phyloP scores from a whole-genome alignment of 2,888 invertebrate genomes.

The Pseudanteris insignis region DNA sequence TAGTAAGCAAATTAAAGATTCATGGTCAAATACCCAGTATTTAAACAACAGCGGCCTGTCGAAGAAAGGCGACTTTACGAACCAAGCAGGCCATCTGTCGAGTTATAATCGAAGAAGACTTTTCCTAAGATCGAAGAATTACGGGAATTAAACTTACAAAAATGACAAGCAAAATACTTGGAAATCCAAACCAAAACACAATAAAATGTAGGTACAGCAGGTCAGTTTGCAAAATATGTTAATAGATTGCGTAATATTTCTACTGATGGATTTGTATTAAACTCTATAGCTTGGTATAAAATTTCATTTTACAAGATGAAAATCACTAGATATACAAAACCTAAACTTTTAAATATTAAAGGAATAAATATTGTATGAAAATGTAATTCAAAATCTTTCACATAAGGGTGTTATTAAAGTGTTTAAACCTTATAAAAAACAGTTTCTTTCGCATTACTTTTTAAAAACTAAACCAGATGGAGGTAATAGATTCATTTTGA shows the following conservation, averaged over 20 bases:
- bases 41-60: conserved; percentile 21
- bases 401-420: too few relatives aligned
- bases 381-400: too few relatives aligned
- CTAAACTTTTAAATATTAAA: too few relatives aligned
- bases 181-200: neutral
- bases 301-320: too few relatives aligned
- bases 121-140: conserved; percentile 5
- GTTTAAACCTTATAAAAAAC: neutral
- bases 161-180: neutral
- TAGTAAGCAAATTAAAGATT: conserved; percentile 10
- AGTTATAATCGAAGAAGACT: conserved; percentile 2
- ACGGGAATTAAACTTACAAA: neutral
- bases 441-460: conserved; percentile 7
- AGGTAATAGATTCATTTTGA: conserved; percentile 4
- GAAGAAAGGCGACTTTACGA: conserved; percentile 18
- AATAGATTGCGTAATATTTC: too few relatives aligned
- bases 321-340: too few relatives aligned
- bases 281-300: too few relatives aligned
- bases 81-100: conserved; percentile 1
- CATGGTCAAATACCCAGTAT: neutral
- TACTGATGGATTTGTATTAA: too few relatives aligned
- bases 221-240: too few relatives aligned
- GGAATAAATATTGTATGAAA: too few relatives aligned
- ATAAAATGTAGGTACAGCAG: neutral
- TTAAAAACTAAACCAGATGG: neutral